These are phyloP conservation scores for Thunnus thynnus DNA, from an alignment of 2,113 vertebrate species.

Conservation along the genomic window DNA sequence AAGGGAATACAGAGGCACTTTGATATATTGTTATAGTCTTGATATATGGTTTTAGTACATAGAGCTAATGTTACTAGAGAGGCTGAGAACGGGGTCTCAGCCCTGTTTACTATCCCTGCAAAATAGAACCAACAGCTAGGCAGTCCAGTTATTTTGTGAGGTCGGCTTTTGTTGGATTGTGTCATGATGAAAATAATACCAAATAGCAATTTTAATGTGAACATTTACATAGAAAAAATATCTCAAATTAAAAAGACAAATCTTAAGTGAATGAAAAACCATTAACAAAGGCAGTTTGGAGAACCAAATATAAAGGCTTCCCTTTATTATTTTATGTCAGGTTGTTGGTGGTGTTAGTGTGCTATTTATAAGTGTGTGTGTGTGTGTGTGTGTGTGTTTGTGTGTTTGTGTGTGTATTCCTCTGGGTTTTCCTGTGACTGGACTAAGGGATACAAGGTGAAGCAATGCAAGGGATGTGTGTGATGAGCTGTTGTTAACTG, in stretches of 20 bases:
- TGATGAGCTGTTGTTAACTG: constrained; percentile 64
- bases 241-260: constrained; percentile 75
- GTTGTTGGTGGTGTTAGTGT: constrained; percentile 53
- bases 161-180: constrained; percentile 72
- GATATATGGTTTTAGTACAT: constrained; percentile 76
- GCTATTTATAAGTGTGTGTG: constrained; percentile 10
- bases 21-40: constrained; percentile 78
- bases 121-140: constrained; percentile 81
- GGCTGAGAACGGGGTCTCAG: constrained; percentile 68
- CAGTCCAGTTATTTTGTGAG: constrained; percentile 89
- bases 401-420: constrained; percentile 49
- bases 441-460: constrained; percentile 52
- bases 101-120: constrained; percentile 79
- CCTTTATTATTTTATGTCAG: constrained; percentile 71
- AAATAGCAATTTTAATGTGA: constrained; percentile 67
- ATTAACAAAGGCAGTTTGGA: constrained; percentile 80
- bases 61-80: constrained; percentile 73
- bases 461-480: constrained; percentile 70
- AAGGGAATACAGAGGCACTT: constrained; percentile 87
- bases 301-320: constrained; percentile 81
- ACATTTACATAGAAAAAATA: constrained; percentile 76
- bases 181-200: constrained; percentile 71
- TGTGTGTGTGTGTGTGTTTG: constrained; percentile 17
- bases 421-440: constrained; percentile 38
- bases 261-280: constrained; percentile 79